phyloP scores from a whole-genome alignment of 1,140 invertebrate species.

The Cylas formicarius region DNA sequence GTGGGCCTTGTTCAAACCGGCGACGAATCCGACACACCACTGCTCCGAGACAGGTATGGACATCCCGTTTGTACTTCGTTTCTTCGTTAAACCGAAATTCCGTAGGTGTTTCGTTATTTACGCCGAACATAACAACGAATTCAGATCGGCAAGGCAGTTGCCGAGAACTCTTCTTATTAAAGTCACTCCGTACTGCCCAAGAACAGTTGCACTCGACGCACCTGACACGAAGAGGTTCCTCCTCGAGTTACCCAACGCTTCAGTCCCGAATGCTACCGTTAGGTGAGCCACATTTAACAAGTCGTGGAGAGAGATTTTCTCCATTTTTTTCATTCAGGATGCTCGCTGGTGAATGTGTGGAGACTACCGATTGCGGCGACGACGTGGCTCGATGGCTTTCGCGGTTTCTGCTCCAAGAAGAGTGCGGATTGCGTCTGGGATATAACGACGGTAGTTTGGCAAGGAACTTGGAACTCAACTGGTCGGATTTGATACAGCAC shows the following conservation, averaged over 20 bases:
- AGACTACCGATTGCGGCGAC: constrained; percentile 50
- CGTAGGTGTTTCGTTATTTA: constrained; percentile 33
- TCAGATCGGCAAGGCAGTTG: constrained; percentile 29
- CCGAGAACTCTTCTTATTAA: constrained; percentile 21
- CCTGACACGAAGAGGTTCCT: not conserved
- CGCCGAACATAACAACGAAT: constrained; percentile 27
- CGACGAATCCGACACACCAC: too few species aligned
- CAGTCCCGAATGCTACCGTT: too few species aligned
- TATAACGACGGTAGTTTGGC: constrained; percentile 45
- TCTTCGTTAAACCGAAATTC: not conserved
- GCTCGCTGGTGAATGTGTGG: constrained; percentile 3
- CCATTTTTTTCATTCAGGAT: too few species aligned
- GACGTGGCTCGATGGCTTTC: constrained; percentile 55
- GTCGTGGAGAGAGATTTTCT: too few species aligned
- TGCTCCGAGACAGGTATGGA: too few species aligned
- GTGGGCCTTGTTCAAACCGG: too few species aligned
- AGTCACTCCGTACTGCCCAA: not conserved
- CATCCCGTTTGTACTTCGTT: constrained; percentile 2
- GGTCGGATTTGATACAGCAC: constrained; percentile 10
- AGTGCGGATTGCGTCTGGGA: constrained; percentile 48
- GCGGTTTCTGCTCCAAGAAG: constrained; percentile 47
- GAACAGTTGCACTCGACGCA: not conserved
- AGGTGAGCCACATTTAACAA: too few species aligned
- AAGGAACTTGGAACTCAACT: constrained; percentile 16
- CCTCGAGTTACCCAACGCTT: not conserved